Conservation (phyloP, 2,888 invertebrate genomes). For the Lycia hirtaria region DNA sequence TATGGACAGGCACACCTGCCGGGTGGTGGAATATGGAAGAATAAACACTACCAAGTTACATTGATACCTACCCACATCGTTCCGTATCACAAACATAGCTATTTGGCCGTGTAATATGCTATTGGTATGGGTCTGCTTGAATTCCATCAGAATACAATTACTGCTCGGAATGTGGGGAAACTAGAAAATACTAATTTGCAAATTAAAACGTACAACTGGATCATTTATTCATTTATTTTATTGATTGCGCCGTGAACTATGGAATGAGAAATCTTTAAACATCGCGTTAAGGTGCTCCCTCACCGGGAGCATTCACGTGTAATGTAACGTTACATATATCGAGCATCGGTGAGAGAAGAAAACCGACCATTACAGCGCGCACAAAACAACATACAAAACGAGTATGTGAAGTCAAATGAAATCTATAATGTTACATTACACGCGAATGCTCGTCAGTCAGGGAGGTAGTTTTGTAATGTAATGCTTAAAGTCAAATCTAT, state of each 20-base stretch:
- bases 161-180: constrained; percentile 69
- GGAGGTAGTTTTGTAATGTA: too few relatives aligned
- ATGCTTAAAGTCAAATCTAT: too few relatives aligned
- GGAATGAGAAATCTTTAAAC: background rate
- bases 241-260: constrained; percentile 45
- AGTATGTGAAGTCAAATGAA: too few relatives aligned
- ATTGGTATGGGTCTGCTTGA: constrained; percentile 63
- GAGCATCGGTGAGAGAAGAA: too few relatives aligned
- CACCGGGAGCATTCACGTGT: too few relatives aligned
- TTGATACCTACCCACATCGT: constrained; percentile 26
- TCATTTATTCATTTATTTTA: constrained; percentile 44
- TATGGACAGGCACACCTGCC: constrained; percentile 57
- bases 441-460: too few relatives aligned
- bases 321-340: too few relatives aligned
- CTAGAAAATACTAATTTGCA: constrained; percentile 73
- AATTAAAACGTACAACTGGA: constrained; percentile 62
- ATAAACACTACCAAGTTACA: constrained; percentile 34
- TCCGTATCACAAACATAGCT: constrained; percentile 37
- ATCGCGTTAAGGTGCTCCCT: too few relatives aligned
- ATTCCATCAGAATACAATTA: constrained; percentile 67
- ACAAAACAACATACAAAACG: too few relatives aligned
- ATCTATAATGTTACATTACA: too few relatives aligned
- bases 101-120: constrained; percentile 55
- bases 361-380: too few relatives aligned
- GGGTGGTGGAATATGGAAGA: constrained; percentile 27